Evolutionary conservation across 1,140 invertebrate genomes (phyloP).

Genomic region (Bombus sylvicola): DNA sequence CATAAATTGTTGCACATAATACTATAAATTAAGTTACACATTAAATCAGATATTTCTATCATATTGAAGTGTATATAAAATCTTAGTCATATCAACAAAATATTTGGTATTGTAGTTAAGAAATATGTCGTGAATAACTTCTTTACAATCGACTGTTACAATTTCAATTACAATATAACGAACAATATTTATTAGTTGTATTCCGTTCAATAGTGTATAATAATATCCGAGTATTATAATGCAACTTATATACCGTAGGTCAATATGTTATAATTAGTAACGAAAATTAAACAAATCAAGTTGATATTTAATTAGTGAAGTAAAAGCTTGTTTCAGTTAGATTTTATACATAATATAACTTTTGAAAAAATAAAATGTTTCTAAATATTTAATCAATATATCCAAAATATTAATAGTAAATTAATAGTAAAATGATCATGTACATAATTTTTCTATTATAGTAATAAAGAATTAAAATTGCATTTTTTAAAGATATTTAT

Average conservation of each 20-base stretch:
- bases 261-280: constrained; percentile 25
- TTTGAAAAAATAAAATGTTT: constrained; percentile 16
- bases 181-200: constrained; percentile 10
- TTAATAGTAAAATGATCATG: constrained; percentile 2
- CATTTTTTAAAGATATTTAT: constrained; percentile 50
- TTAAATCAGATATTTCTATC: constrained; percentile 1
- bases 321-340: constrained; percentile 25
- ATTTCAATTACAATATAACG: constrained; percentile 3
- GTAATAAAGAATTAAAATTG: constrained; percentile 30
- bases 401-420: neutral
- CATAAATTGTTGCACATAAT: constrained; percentile 28
- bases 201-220: neutral
- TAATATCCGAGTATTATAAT: constrained; percentile 36
- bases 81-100: constrained; percentile 4
- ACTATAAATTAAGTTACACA: constrained; percentile 7
- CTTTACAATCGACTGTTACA: neutral
- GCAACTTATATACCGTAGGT: constrained; percentile 6
- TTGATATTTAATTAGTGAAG: constrained; percentile 13
- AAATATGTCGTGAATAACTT: neutral
- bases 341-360: constrained; percentile 18
- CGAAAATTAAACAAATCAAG: constrained; percentile 1
- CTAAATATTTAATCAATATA: neutral
- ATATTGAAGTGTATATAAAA: neutral
- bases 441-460: constrained; percentile 35
- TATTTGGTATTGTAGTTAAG: neutral